A percentile compares a stretch with the other conserved stretches of the same genome.
Evolutionary conservation across 2,113 vertebrate species (phyloP).

Genomic region (Thalassarche chlororhynchos): DNA sequence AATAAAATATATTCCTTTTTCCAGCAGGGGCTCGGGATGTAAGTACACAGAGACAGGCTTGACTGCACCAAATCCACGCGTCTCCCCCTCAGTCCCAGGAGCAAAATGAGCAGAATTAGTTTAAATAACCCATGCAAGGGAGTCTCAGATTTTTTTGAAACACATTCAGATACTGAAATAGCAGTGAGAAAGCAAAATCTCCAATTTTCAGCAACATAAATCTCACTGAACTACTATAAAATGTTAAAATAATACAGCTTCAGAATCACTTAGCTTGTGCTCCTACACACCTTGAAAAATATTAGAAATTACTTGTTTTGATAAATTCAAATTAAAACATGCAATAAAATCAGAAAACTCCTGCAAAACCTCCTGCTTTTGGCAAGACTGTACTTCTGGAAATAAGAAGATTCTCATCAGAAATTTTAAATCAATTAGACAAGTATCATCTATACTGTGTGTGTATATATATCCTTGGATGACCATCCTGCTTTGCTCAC

Average conservation of each 20-base stretch:
- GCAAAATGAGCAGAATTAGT: neutral
- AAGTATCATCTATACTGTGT: neutral
- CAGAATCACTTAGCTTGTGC: neutral
- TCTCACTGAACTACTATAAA: neutral
- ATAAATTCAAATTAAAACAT: neutral
- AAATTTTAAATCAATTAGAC: neutral
- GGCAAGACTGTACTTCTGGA: neutral
- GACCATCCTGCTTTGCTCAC: neutral
- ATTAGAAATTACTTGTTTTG: neutral
- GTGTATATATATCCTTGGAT: no score
- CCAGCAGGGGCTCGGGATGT: neutral
- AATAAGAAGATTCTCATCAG: neutral
- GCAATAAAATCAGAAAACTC: neutral
- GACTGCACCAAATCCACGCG: neutral
- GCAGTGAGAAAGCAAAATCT: neutral
- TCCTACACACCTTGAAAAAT: neutral
- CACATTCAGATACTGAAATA: neutral
- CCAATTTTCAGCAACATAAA: neutral
- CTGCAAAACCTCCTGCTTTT: neutral
- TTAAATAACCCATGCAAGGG: neutral
- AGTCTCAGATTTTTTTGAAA: neutral
- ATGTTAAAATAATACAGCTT: neutral
- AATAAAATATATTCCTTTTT: neutral
- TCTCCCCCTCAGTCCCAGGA: neutral
- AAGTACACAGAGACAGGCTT: neutral